Conservation (phyloP, 2,888 invertebrate species). For the Lepidochrysops patricia region DNA sequence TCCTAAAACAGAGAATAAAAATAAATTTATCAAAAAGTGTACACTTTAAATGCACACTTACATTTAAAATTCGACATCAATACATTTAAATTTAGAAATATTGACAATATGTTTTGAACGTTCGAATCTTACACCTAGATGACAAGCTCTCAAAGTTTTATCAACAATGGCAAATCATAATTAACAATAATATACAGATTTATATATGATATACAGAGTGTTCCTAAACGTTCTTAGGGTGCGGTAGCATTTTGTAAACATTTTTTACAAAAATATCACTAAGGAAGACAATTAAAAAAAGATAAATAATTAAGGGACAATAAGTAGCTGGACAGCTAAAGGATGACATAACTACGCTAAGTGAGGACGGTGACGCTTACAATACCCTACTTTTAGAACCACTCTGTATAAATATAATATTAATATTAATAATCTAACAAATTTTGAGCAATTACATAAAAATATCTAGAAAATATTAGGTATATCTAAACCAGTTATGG, state of each 20-base stretch:
- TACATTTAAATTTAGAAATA: conserved; percentile 44
- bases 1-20: conserved; percentile 6
- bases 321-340: too few species aligned
- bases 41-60: conserved; percentile 25
- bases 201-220: background rate
- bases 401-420: conserved; percentile 1
- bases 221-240: background rate
- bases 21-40: conserved; percentile 1
- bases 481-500: background rate
- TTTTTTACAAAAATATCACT: background rate
- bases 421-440: conserved; percentile 1
- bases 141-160: conserved; percentile 60
- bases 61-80: conserved; percentile 45
- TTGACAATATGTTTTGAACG: conserved; percentile 69
- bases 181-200: conserved; percentile 16
- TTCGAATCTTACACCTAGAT: conserved; percentile 44
- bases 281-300: too few species aligned
- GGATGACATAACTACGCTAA: background rate
- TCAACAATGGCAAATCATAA: conserved; percentile 23
- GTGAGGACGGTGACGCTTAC: background rate
- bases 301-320: background rate
- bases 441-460: conserved; percentile 8
- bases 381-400: background rate
- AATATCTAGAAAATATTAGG: background rate
- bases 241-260: too few species aligned